A percentile compares a stretch with the other conserved stretches of the same genome.
Evolutionary conservation across 2,113 vertebrate species (phyloP).

Genomic region (Labrus mixtus): DNA sequence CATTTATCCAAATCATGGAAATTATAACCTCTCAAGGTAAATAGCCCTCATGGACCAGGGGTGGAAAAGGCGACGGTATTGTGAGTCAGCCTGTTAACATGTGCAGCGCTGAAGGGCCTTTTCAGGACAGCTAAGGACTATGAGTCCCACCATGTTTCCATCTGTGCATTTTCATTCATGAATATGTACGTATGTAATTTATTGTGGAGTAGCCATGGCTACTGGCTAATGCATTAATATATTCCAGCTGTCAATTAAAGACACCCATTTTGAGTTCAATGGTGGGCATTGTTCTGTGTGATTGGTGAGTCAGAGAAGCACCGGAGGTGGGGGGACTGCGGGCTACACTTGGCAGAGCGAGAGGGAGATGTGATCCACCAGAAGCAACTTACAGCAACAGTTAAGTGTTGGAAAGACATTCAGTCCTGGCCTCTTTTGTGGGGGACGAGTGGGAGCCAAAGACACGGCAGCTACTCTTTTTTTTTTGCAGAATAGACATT

Average conservation of each 20-base stretch:
- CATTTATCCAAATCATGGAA: constrained; percentile 75
- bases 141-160: constrained; percentile 47
- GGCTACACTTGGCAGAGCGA: constrained; percentile 65
- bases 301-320: constrained; percentile 74
- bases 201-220: constrained; percentile 71
- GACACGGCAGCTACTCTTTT: constrained; percentile 26
- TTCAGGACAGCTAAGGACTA: constrained; percentile 45
- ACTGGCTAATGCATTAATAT: constrained; percentile 71
- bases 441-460: constrained; percentile 33
- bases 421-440: constrained; percentile 48
- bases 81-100: constrained; percentile 72
- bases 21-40: constrained; percentile 74
- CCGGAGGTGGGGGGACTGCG: constrained; percentile 23
- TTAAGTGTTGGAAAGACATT: constrained; percentile 64
- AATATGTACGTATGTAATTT: constrained; percentile 65
- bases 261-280: constrained; percentile 76
- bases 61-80: constrained; percentile 67
- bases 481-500: constrained; percentile 27
- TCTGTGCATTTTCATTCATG: constrained; percentile 55
- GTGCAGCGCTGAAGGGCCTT: constrained; percentile 45
- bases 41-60: constrained; percentile 46
- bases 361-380: constrained; percentile 77
- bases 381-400: constrained; percentile 52
- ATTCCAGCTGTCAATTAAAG: constrained; percentile 75
- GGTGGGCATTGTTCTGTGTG: constrained; percentile 78